Evolutionary conservation across 1,140 invertebrate species (phyloP).

Genomic region (Sminthurides bifidus): DNA sequence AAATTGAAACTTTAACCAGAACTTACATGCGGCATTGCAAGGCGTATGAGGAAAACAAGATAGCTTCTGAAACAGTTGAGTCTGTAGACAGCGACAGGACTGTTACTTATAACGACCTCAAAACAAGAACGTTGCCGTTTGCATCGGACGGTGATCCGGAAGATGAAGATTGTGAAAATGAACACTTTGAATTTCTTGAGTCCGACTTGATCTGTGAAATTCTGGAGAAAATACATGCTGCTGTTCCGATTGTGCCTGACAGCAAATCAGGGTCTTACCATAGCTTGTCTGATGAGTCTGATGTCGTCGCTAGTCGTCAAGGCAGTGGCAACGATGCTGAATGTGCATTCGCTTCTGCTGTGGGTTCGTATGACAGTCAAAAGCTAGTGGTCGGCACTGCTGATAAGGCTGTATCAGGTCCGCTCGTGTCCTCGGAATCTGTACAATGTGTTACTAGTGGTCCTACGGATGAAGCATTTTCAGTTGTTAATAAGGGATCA

Average conservation of each 20-base stretch:
- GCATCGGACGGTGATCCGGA: background rate
- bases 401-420: no score
- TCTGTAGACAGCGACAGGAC: background rate
- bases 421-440: no score
- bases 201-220: conserved; percentile 6
- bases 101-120: background rate
- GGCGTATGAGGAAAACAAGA: background rate
- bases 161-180: conserved; percentile 1
- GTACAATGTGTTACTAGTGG: background rate
- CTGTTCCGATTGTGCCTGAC: conserved; percentile 11
- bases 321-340: conserved; percentile 4
- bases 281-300: conserved; percentile 26
- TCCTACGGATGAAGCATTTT: background rate
- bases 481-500: background rate
- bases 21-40: conserved; percentile 11
- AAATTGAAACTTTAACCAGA: conserved; percentile 16
- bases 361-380: conserved; percentile 11
- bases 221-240: conserved; percentile 19
- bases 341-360: conserved; percentile 5
- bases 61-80: background rate
- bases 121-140: background rate
- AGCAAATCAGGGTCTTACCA: conserved; percentile 26
- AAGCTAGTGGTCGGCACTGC: no score
- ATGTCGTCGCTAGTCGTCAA: conserved; percentile 6
- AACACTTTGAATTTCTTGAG: conserved; percentile 7